Evolutionary conservation across 2,113 vertebrate species (phyloP).

Genomic region (Petrocephalus microphthalmus): DNA sequence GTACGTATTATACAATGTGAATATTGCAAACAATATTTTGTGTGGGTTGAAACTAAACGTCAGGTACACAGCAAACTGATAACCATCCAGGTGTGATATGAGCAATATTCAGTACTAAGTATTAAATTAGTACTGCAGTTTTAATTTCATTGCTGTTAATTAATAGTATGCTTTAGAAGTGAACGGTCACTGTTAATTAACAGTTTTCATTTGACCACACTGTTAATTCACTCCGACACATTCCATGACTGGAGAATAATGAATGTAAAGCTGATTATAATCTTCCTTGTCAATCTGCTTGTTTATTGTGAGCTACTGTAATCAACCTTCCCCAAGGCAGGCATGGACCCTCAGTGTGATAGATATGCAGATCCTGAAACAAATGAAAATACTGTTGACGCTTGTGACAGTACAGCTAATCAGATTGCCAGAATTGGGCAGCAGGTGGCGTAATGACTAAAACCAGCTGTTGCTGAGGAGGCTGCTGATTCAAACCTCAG

Average conservation of each 20-base stretch:
- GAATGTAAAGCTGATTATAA: neutral
- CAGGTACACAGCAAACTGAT: neutral
- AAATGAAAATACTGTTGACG: neutral
- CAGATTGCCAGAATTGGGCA: neutral
- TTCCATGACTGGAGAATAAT: neutral
- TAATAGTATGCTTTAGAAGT: neutral
- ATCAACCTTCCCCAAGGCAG: neutral
- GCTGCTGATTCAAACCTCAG: neutral
- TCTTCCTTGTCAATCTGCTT: neutral
- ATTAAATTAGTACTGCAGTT: neutral
- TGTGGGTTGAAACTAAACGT: neutral
- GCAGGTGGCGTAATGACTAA: neutral
- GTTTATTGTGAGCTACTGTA: neutral
- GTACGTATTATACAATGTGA: neutral
- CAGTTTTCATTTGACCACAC: neutral
- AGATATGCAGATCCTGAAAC: neutral
- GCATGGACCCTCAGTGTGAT: neutral
- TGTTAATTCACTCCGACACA: neutral
- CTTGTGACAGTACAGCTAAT: neutral
- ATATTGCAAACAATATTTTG: neutral
- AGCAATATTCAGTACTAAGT: neutral
- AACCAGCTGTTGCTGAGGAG: neutral
- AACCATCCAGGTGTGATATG: neutral
- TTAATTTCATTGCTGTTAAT: neutral
- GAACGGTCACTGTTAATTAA: neutral